phyloP scores from a whole-genome alignment of 2,888 invertebrate species.

The Athalia circularis region DNA sequence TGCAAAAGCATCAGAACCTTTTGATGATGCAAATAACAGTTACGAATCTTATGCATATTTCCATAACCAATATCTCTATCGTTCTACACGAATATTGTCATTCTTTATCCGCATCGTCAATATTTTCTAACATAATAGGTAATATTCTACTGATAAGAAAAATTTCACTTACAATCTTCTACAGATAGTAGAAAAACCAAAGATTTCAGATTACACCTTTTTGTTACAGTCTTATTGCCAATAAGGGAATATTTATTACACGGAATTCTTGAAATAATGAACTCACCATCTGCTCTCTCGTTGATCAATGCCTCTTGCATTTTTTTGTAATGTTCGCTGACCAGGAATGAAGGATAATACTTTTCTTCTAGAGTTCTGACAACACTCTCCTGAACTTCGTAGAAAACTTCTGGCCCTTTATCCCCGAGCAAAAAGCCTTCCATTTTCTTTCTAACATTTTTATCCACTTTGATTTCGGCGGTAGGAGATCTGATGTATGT shows the following conservation, averaged over 20 bases:
- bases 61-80: background rate
- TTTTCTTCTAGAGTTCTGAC: conserved; percentile 88
- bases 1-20: conserved; percentile 23
- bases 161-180: conserved; percentile 43
- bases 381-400: conserved; percentile 89
- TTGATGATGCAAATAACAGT: conserved; percentile 14
- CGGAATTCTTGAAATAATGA: conserved; percentile 8
- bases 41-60: background rate
- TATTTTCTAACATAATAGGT: conserved; percentile 12
- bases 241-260: background rate
- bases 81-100: background rate
- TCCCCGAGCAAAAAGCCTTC: conserved; percentile 92
- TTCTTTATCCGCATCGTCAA: conserved; percentile 16
- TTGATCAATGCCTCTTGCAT: conserved; percentile 81
- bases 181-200: conserved; percentile 21
- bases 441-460: conserved; percentile 87
- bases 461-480: conserved; percentile 89
- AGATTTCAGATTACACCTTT: conserved; percentile 22
- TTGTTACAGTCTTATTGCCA: background rate
- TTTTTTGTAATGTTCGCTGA: conserved; percentile 89
- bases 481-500: conserved; percentile 89
- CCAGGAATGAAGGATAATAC: conserved; percentile 91
- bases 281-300: conserved; percentile 75
- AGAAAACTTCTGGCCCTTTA: conserved; percentile 91
- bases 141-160: conserved; percentile 20